These are phyloP conservation scores for Pyxicephalus adspersus DNA, from an alignment of 2,113 vertebrate genomes.

Conservation along the genomic window DNA sequence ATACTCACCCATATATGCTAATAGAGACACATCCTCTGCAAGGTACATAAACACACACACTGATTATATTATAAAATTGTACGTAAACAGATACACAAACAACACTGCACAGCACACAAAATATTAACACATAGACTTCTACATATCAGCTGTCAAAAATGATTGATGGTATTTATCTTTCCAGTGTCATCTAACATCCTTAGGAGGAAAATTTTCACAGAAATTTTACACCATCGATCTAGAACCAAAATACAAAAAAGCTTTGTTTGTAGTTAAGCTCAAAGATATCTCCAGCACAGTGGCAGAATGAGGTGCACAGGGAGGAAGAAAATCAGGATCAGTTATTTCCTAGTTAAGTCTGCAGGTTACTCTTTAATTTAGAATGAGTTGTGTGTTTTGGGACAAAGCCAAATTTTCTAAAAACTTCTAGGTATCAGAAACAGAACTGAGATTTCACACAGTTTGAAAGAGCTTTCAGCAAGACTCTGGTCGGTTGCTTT, in stretches of 20 bases:
- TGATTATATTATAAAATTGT: constrained; percentile 14
- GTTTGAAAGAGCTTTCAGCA: background rate
- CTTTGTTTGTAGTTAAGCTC: constrained; percentile 29
- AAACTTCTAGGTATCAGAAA: constrained; percentile 27
- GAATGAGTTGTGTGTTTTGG: constrained; percentile 49
- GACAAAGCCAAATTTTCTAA: constrained; percentile 28
- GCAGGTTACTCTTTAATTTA: constrained; percentile 39
- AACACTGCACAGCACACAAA: constrained; percentile 2
- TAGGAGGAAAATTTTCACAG: constrained; percentile 9
- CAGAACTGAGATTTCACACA: background rate
- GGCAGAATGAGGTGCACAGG: constrained; percentile 6
- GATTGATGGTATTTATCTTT: constrained; percentile 55
- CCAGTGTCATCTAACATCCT: constrained; percentile 49
- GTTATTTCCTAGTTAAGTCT: constrained; percentile 9
- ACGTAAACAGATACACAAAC: constrained; percentile 44
- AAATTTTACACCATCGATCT: background rate
- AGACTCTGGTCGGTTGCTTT: background rate
- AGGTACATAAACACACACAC: constrained; percentile 14
- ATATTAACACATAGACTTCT: constrained; percentile 20
- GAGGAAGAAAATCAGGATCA: constrained; percentile 19
- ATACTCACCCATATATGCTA: constrained; percentile 26
- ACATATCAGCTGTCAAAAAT: constrained; percentile 40
- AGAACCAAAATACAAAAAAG: constrained; percentile 38
- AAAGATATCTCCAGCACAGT: background rate
- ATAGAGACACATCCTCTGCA: constrained; percentile 7